These are phyloP conservation scores for Xerus rutilus DNA, from an alignment of 2,797 vertebrate species.

Conservation along the genomic window DNA sequence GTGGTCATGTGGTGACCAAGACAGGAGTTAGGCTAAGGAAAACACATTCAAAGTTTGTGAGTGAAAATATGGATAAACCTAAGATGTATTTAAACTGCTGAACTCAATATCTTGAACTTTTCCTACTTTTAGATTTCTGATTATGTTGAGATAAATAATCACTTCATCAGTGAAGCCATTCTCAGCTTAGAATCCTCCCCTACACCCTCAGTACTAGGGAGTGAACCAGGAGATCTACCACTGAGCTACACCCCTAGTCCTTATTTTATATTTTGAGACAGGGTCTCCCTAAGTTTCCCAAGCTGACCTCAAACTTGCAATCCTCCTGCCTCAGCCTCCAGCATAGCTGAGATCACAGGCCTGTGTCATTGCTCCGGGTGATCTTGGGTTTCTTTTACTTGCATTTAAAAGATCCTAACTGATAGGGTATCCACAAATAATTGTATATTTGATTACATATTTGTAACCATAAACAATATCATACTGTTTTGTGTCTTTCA, in stretches of 20 bases:
- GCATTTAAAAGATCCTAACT: constrained; percentile 9
- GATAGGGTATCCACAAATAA: neutral
- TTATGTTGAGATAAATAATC: neutral
- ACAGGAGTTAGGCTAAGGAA: neutral
- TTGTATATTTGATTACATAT: neutral
- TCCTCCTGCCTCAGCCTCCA: too few relatives aligned
- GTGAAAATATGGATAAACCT: neutral
- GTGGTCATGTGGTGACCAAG: neutral
- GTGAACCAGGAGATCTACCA: too few relatives aligned
- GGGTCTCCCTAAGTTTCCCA: too few relatives aligned
- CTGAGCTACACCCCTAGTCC: too few relatives aligned
- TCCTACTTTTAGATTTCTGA: neutral
- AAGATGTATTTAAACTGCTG: neutral
- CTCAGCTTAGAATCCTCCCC: too few relatives aligned
- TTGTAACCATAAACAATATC: neutral
- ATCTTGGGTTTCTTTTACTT: neutral
- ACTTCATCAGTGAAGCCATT: neutral
- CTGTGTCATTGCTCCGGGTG: neutral
- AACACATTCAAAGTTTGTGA: neutral
- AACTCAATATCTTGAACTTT: constrained; percentile 28
- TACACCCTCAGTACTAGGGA: too few relatives aligned
- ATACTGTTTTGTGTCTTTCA: neutral
- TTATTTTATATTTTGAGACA: too few relatives aligned
- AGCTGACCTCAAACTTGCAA: too few relatives aligned
- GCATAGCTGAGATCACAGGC: too few relatives aligned